Evolutionary conservation across 1,140 invertebrate genomes (phyloP), one percentile per base, ranked within the genome.

Genomic region (Lepidurus apus): DNA sequence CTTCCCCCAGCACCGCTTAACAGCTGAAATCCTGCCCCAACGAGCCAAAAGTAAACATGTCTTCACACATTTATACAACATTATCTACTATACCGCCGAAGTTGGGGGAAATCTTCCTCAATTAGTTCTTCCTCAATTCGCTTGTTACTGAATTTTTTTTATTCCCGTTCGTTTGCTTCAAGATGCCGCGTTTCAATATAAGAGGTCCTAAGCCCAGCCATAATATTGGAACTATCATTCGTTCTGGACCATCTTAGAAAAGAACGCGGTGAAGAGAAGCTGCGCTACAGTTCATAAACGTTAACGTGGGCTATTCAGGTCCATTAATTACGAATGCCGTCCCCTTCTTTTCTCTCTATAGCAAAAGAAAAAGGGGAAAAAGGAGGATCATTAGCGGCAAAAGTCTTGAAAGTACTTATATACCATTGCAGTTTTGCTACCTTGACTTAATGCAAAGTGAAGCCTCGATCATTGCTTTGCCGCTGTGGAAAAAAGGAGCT

Each of bases 291-390:
- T 65, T 65, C 13, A 21, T 65, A 65, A 65, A 65, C 21, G 5
- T 65, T 65, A 65, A 65, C 53, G 17, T 11, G 53, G 53, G 53
- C 53, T 65, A 65, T 65, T 65, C 13, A 7, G 17, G 21, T 17
- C 53, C 53, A 65, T 65, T 65, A 65, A 65, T 65, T 65, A 65
- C 17, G 53, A 65, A 65, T 21, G 53, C 53, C 53, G 53, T 13
- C 21, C 13, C 10, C 17, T 13, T 21, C 53, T 65, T 65, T 5
- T 21, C 53, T 65, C 21, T 65, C 53, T 65, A 65, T 65, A 65
- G 21, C 21, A 65, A 65, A 13, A 21, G 17, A 7, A 9, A 65
- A 65, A 21, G 34, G 34, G 34, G 34, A 4, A n/a, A 5, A 65
- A 11, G 13, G 13, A 65, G 53, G 53, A 65, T 65, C 53, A 65